These are phyloP conservation scores for Brachionus asplanchnoidis DNA, from an alignment of 1,140 invertebrate species.

Conservation along the genomic window DNA sequence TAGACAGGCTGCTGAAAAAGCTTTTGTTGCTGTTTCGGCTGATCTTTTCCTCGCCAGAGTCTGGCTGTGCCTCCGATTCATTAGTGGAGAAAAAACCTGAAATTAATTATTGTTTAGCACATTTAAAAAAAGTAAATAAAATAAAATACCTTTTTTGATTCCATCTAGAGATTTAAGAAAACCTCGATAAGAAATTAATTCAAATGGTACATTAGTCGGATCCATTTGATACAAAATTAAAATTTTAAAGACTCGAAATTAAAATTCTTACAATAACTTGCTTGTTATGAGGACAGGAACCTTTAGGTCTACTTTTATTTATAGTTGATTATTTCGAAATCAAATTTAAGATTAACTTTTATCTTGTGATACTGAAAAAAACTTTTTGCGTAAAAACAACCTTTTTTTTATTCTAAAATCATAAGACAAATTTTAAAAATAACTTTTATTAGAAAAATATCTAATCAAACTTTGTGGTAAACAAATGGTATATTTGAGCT, in stretches of 20 bases:
- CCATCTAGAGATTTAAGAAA: background rate
- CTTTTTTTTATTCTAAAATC: background rate
- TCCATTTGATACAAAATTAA: background rate
- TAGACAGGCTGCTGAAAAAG: background rate
- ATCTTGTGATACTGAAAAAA: background rate
- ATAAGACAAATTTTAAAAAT: background rate
- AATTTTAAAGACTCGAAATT: background rate
- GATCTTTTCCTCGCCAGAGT: background rate
- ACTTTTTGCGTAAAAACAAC: background rate
- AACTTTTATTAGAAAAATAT: background rate
- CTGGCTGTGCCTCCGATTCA: background rate
- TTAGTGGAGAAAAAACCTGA: background rate
- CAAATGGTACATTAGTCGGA: conserved; percentile 4
- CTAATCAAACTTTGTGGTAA: background rate
- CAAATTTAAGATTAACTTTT: background rate
- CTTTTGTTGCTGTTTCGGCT: background rate
- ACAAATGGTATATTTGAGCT: background rate
- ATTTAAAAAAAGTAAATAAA: background rate
- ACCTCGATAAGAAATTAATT: conserved; percentile 23
- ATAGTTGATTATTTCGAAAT: conserved; percentile 4
- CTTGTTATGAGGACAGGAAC: background rate
- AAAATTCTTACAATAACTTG: background rate
- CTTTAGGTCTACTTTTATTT: background rate
- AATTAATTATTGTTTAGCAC: background rate
- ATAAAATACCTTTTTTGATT: background rate